Evolutionary conservation across 2,113 vertebrate genomes (phyloP).

Genomic region (Paramisgurnus dabryanus): DNA sequence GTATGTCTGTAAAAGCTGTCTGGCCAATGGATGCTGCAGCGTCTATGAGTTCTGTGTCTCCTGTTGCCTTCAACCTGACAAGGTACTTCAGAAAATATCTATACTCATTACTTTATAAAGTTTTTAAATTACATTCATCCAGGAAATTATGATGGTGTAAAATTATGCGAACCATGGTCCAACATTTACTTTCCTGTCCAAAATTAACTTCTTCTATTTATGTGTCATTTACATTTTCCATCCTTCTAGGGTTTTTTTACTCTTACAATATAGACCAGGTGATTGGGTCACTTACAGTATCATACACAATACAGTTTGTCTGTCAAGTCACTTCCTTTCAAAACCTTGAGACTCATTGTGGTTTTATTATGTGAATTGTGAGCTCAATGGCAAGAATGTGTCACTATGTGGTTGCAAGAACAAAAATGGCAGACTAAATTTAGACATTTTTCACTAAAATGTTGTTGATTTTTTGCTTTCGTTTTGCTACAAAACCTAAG

Average conservation of each 20-base stretch:
- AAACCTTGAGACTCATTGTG: not conserved
- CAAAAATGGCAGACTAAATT: too few relatives aligned
- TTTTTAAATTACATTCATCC: not conserved
- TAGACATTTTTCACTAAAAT: too few relatives aligned
- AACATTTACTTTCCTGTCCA: too few relatives aligned
- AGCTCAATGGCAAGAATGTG: not conserved
- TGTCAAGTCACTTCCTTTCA: not conserved
- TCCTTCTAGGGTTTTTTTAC: too few relatives aligned
- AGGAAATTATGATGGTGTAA: not conserved
- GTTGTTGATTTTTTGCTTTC: too few relatives aligned
- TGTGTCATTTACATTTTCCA: too few relatives aligned
- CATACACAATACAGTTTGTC: not conserved
- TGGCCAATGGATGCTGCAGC: conserved; percentile 89
- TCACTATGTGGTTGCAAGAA: not conserved
- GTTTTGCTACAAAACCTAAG: too few relatives aligned
- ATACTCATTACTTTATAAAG: not conserved
- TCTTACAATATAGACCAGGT: not conserved
- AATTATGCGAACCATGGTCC: not conserved
- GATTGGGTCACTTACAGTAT: not conserved
- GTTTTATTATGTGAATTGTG: not conserved
- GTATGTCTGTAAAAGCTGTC: conserved; percentile 88
- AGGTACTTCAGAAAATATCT: conserved; percentile 71
- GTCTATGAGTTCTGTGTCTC: conserved; percentile 93
- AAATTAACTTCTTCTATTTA: too few relatives aligned
- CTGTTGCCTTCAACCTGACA: conserved; percentile 94